Evolutionary conservation across 2,888 invertebrate species (phyloP), one percentile per base, ranked within the genome.

Genomic region (Chymomyza amoena): DNA sequence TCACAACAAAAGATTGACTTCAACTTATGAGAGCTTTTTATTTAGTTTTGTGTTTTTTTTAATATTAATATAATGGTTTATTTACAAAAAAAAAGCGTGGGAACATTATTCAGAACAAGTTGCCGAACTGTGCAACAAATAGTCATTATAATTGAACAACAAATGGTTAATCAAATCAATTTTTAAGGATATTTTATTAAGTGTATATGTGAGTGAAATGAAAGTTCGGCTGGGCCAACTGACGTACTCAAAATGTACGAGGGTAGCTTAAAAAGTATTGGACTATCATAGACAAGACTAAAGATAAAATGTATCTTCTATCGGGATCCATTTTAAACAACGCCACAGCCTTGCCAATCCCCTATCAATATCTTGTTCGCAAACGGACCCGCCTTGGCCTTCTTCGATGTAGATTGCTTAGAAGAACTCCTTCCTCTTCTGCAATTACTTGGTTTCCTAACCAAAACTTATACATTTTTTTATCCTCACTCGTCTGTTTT

Each of bases 141-240:
- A 85, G 88, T 88, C 89, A 87, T 84, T 81, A 84, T 75, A 79
- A 79, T 77, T 70, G 81, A 81, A 82, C 87, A 75, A 71, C 76
- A 76, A 87, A 79, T 73, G 76, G 85, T 83, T 86, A 84, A 83
- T 83, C 75, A 87, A 84, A 79, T 73, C 80, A 70, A 73, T 81
- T 80, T 78, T 61, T 71, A 79, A 87, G 84, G 88, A 84, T 84
- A 88, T 32, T 32, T 32, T 32, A 6, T 88, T 81, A 60, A 77
- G 78, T 82, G 63, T 65, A 72, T 69, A 65, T 72, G 69, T 80
- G 79, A 7, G 28, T 51, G 20, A 32, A 39, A 39, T 10, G 13
- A 9, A 82, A 82, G 73, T 52, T 72, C 71, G 18, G 32, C 64
- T 39, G 39, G 62, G 61, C 54, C 28, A 15, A 50, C 51, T 64